Evolutionary conservation across 1,140 invertebrate genomes (phyloP), one percentile per base, ranked within the genome.

Genomic region (Caenorhabditis inopinata): DNA sequence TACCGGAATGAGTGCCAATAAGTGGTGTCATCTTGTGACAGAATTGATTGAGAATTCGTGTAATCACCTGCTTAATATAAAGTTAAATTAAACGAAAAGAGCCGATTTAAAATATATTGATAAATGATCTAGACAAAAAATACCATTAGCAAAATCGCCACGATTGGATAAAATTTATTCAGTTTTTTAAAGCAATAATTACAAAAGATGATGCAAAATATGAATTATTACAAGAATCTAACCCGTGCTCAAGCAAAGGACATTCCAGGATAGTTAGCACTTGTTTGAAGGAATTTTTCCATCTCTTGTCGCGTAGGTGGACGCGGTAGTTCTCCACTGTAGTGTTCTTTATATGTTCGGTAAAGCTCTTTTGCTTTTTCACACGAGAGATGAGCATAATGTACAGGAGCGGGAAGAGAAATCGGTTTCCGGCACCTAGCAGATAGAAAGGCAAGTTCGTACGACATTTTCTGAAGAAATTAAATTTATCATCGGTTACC

Each of bases 1-100:
- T 89, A 11, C 92, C 92, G 88, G 91, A 90, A 83, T 92, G 92
- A 46, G 92, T 92, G 12, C 91, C 92, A 82, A 92, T 92, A 9
- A 68, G n/a, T 9, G 58, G 38, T 16, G 58, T 68, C 58, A 68
- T 58, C 18, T 21, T 42, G 18, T 21, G 25, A 58, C 2, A 7
- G n/a, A 68, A 16, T 5, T 23, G 48, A 9, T 42, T 18, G 5
- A 68, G 58, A 38, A 68, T 4, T 68, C 58, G 58, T 11, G 58
- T 38, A 2, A 68, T 38, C 58, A 38, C 32, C 58, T 68, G 32
- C 38, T n/a, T n/a, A n/a, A n/a, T n/a, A n/a, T n/a, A n/a, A n/a
- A n/a, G n/a, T n/a, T n/a, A n/a, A n/a, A n/a, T n/a, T n/a, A n/a
- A n/a, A n/a, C n/a, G n/a, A n/a, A n/a, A n/a, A n/a, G n/a, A n/a